phyloP scores from a whole-genome alignment of 2,113 vertebrate species.

The Albula goreensis region DNA sequence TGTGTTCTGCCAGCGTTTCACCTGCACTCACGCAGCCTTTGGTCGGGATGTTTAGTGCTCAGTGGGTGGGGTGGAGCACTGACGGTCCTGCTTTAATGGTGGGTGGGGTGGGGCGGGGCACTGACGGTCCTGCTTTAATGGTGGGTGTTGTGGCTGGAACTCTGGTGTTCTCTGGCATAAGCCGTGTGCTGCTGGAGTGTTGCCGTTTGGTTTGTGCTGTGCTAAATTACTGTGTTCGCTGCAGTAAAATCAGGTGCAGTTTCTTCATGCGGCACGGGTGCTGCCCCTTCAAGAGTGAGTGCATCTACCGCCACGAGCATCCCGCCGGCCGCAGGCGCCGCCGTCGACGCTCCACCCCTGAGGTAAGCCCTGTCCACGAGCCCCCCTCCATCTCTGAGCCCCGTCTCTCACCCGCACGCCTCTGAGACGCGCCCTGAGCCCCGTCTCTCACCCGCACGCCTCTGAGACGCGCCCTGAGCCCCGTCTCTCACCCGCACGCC shows the following conservation, averaged over 20 bases:
- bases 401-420: too few relatives aligned
- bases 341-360: slow-evolving; percentile 36
- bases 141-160: too few relatives aligned
- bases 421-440: too few relatives aligned
- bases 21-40: not conserved
- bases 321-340: slow-evolving; percentile 47
- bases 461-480: too few relatives aligned
- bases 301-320: slow-evolving; percentile 79
- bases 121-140: not conserved
- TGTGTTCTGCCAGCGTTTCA: slow-evolving; percentile 45
- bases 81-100: not conserved
- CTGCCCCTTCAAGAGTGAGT: slow-evolving; percentile 84
- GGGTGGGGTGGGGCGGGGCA: too few relatives aligned
- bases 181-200: too few relatives aligned
- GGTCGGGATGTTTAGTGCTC: not conserved
- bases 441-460: too few relatives aligned
- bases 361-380: slow-evolving; percentile 42
- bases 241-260: slow-evolving; percentile 78
- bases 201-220: too few relatives aligned
- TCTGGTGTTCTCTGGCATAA: not conserved
- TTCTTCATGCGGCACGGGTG: slow-evolving; percentile 69
- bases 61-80: not conserved
- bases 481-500: too few relatives aligned
- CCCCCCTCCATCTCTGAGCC: not conserved
- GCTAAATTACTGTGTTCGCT: not conserved